Evolutionary conservation across 2,888 invertebrate species (phyloP).

Genomic region (Epirrhoe alternata): DNA sequence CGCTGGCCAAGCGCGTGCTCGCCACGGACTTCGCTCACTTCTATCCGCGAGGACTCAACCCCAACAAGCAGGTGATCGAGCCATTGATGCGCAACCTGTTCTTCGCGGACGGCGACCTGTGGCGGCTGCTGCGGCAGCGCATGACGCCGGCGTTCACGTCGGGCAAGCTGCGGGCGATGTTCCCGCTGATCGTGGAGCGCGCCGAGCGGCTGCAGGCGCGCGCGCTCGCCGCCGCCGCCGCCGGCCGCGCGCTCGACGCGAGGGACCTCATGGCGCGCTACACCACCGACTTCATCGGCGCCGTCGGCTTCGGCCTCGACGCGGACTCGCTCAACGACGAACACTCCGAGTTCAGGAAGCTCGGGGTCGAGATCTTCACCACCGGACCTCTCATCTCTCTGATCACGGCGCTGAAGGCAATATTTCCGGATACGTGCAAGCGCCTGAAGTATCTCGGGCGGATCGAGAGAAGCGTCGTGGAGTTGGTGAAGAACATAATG

Average conservation of each 20-base stretch:
- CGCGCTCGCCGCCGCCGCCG: constrained; percentile 49
- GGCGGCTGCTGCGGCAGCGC: constrained; percentile 67
- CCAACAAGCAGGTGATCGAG: constrained; percentile 48
- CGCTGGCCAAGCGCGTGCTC: constrained; percentile 59
- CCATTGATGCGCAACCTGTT: constrained; percentile 64
- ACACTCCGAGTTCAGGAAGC: constrained; percentile 60
- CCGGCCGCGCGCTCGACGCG: constrained; percentile 53
- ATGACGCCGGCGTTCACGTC: constrained; percentile 70
- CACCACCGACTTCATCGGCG: constrained; percentile 69
- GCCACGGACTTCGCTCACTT: constrained; percentile 63
- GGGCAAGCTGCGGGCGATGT: constrained; percentile 69
- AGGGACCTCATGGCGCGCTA: constrained; percentile 70
- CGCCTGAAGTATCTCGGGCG: background rate
- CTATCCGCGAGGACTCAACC: constrained; percentile 58
- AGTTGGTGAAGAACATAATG: constrained; percentile 59
- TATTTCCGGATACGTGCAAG: background rate
- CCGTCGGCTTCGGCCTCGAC: constrained; percentile 68
- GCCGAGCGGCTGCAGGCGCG: constrained; percentile 59
- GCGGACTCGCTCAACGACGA: constrained; percentile 63
- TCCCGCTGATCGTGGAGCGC: constrained; percentile 65
- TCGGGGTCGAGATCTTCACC: constrained; percentile 58
- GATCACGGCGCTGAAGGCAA: background rate
- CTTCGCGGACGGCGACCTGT: constrained; percentile 66
- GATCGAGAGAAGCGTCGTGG: constrained; percentile 33
- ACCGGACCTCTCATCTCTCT: background rate